phyloP scores from a whole-genome alignment of 2,113 vertebrate genomes.

The Clupea harengus region DNA sequence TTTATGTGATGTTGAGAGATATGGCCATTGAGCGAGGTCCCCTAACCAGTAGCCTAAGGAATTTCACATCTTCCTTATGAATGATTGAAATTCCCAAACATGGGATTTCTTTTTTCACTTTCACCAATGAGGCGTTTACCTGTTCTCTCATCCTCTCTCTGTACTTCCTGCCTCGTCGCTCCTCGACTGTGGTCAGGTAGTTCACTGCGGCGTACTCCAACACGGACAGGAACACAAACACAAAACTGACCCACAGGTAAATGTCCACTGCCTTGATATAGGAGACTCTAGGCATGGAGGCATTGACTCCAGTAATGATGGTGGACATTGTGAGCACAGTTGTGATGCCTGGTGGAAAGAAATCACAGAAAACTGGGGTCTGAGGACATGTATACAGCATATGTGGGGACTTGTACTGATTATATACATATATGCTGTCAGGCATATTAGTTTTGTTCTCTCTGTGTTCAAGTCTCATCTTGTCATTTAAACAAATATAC shows the following conservation, averaged over 20 bases:
- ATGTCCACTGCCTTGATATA: constrained; percentile 81
- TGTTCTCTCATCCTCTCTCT: constrained; percentile 77
- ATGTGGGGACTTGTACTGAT: too few species aligned
- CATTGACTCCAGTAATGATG: constrained; percentile 82
- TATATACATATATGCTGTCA: too few species aligned
- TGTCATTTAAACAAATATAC: too few species aligned
- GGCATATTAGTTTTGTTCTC: too few species aligned
- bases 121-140: constrained; percentile 45
- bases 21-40: background rate
- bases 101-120: background rate
- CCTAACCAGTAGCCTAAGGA: background rate
- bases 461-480: too few species aligned
- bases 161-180: constrained; percentile 81
- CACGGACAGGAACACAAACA: constrained; percentile 79
- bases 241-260: constrained; percentile 80
- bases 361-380: constrained; percentile 7
- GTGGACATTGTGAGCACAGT: constrained; percentile 92
- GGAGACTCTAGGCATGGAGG: constrained; percentile 76
- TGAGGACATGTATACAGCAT: background rate
- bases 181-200: constrained; percentile 91
- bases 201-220: constrained; percentile 84
- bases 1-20: background rate
- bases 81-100: background rate
- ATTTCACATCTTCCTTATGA: background rate
- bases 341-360: constrained; percentile 78